Percentiles rank a stretch among this genome's conserved stretches.
phyloP scores from a whole-genome alignment of 1,140 invertebrate genomes.

The Orussus abietinus region DNA sequence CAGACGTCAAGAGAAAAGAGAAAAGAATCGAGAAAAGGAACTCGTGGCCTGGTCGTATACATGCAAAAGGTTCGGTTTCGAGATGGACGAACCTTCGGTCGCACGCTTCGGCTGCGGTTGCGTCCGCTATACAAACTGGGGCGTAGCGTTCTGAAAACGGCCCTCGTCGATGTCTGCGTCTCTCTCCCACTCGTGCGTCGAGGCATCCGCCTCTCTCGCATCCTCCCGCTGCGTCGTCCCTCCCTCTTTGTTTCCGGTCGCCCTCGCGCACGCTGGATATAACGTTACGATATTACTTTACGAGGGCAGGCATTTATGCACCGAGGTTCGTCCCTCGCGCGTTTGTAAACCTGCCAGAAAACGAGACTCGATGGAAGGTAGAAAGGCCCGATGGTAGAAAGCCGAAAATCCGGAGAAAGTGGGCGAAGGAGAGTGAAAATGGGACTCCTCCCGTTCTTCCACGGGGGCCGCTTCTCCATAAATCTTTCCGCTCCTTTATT shows the following conservation, averaged over 20 bases:
- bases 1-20: no score
- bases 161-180: slow-evolving; percentile 18
- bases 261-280: neutral
- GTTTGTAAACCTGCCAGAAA: no score
- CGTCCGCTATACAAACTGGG: slow-evolving; percentile 33
- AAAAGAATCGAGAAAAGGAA: no score
- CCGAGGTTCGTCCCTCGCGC: no score
- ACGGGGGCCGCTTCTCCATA: no score
- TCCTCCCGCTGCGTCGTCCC: neutral
- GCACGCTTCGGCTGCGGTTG: slow-evolving; percentile 20
- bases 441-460: no score
- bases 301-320: neutral
- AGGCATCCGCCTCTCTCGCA: slow-evolving; percentile 11
- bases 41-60: no score
- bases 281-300: slow-evolving; percentile 1
- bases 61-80: slow-evolving; percentile 19
- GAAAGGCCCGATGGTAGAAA: no score
- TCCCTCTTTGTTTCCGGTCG: slow-evolving; percentile 13
- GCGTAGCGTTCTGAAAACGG: slow-evolving; percentile 33
- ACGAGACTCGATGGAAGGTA: no score
- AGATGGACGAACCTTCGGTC: slow-evolving; percentile 22
- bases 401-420: no score
- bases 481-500: no score
- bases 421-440: no score
- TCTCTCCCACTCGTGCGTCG: slow-evolving; percentile 20